These are phyloP conservation scores for Pemphigus obesinymphae DNA, from an alignment of 1,140 invertebrate genomes.

Conservation along the genomic window DNA sequence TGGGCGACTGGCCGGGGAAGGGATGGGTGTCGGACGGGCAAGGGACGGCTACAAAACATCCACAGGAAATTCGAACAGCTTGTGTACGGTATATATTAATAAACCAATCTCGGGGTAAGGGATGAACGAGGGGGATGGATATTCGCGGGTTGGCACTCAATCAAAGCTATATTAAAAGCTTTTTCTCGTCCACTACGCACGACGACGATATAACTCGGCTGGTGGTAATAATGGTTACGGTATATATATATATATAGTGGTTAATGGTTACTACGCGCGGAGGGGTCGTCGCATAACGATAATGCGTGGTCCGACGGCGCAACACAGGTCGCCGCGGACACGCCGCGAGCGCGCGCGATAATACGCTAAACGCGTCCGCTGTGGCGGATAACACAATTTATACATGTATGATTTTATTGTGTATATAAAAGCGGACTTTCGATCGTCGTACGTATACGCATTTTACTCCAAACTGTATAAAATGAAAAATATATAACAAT, in stretches of 20 bases:
- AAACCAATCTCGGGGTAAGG: constrained; percentile 32
- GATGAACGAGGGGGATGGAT: background rate
- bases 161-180: constrained; percentile 41
- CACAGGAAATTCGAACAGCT: constrained; percentile 29
- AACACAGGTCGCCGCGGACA: too few relatives aligned
- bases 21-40: background rate
- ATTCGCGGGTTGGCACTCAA: constrained; percentile 12
- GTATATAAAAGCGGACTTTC: too few relatives aligned
- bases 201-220: background rate
- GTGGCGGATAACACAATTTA: too few relatives aligned
- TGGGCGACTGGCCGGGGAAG: background rate
- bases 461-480: too few relatives aligned
- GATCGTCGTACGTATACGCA: too few relatives aligned
- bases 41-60: background rate
- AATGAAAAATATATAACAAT: too few relatives aligned
- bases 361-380: too few relatives aligned
- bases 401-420: too few relatives aligned
- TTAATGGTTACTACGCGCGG: constrained; percentile 14
- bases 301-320: too few relatives aligned
- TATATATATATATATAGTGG: background rate
- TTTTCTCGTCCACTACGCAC: constrained; percentile 33
- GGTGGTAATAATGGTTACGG: background rate
- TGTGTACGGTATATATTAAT: constrained; percentile 38
- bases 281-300: too few relatives aligned
- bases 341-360: too few relatives aligned